Conservation (phyloP, 2,797 vertebrate species). For the Periparus ater region DNA sequence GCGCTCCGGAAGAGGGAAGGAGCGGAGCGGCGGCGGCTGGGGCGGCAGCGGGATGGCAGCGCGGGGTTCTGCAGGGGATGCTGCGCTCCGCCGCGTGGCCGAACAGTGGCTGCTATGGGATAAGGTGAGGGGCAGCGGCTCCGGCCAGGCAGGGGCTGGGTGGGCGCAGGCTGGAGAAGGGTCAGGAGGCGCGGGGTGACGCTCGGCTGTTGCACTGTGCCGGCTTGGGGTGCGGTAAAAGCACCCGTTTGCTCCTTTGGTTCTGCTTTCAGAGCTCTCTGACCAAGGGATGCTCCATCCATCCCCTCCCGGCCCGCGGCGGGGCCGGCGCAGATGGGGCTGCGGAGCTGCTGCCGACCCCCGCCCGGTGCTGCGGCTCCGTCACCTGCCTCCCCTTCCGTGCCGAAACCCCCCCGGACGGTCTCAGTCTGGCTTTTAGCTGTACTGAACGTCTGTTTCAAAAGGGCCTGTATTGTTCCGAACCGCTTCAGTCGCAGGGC, state of each 20-base stretch:
- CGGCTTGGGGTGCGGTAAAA: not conserved
- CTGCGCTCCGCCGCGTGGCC: conserved; percentile 63
- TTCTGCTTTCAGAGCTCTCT: not conserved
- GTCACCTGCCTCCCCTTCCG: accelerated
- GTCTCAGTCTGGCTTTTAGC: no score
- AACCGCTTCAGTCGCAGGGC: no score
- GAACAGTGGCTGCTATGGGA: conserved; percentile 87
- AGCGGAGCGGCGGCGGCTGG: not conserved
- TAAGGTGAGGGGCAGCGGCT: conserved; percentile 76
- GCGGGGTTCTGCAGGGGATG: conserved; percentile 41
- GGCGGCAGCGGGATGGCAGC: conserved; percentile 65
- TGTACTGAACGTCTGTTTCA: accelerated
- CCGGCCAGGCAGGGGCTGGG: not conserved
- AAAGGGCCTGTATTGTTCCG: not conserved
- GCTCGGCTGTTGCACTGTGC: accelerated
- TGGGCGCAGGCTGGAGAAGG: not conserved
- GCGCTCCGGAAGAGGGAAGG: not conserved
- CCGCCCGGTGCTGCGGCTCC: not conserved
- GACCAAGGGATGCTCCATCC: not conserved
- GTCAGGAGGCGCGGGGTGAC: not conserved
- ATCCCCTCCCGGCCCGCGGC: no score
- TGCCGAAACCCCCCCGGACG: accelerated
- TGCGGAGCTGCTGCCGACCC: not conserved
- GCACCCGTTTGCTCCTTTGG: not conserved
- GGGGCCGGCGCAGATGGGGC: not conserved